Evolutionary conservation across 92 coral and sea anemone genomes (phyloP).

Genomic region (Heteractis magnifica): DNA sequence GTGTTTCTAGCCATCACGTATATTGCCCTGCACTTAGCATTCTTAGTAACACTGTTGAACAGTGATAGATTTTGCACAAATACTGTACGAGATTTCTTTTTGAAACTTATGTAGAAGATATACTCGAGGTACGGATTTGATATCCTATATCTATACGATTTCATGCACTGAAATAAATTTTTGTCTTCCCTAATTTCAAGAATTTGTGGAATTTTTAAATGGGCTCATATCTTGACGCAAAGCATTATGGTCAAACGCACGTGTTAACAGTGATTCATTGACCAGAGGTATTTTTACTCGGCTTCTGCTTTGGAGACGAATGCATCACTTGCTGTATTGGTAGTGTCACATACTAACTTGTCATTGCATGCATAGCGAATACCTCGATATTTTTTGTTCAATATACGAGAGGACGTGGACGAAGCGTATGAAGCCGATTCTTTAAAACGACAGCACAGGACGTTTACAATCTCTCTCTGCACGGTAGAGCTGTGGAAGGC

Average conservation of each 20-base stretch:
- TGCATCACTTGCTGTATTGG: neutral
- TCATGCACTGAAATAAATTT: no score
- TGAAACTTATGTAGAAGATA: neutral
- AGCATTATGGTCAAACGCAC: neutral
- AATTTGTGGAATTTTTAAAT: no score
- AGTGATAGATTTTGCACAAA: neutral
- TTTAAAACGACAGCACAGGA: constrained; percentile 25
- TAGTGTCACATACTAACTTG: neutral
- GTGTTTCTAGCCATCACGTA: neutral
- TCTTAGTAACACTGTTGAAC: neutral
- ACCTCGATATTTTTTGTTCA: constrained; percentile 8
- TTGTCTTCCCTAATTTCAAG: no score
- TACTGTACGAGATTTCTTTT: neutral
- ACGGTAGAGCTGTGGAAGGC: constrained; percentile 45
- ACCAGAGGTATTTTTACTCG: neutral
- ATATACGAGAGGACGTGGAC: neutral
- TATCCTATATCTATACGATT: no score
- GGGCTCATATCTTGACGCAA: neutral
- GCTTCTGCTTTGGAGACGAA: neutral
- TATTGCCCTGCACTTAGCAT: neutral
- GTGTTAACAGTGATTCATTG: neutral
- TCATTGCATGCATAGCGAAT: constrained; percentile 15
- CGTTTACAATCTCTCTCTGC: constrained; percentile 18
- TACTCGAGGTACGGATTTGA: no score
- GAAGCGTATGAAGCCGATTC: neutral